Base-by-base conservation (phyloP, 1,140 invertebrate species). In the Archegozetes longisetosus region DNA sequence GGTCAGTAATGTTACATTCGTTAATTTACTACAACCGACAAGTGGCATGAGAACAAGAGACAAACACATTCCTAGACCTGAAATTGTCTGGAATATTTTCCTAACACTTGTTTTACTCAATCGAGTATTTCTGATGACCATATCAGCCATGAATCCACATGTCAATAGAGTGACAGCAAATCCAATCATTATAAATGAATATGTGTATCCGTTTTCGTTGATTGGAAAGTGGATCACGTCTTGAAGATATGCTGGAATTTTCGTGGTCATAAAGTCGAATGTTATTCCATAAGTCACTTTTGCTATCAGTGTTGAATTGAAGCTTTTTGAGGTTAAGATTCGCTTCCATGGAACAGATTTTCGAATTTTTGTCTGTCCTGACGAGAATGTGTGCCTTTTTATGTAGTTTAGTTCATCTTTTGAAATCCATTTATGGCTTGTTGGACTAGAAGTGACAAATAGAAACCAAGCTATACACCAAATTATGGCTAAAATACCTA, bases 231-330 rank as follows among this genome's bases (percentile, higher is more conserved):
- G 32, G 13, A 59, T 58, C 3, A 64, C 58, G 20, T 64, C 58
- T 55, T 63, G 56, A 14, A 64, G 25, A 55, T 64, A 64, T 0
- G 62, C 58, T 1, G 63, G 63, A 22, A 64, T 52, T 51, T 64
- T 63, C 4, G 28, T 28, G 3, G 46, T 51, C 22, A 64, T 40
- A 23, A 60, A 50, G 28, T 57, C 56, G 56, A 55, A 64, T 3
- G 29, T 55, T 20, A 77, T 77, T 65, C 77, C 76, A 64, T 76
- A 74, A 32, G 71, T 70, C 66, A 77, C 76, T 63, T 79, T 75
- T 4, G 73, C 73, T 17, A 71, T 64, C 53, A 74, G 71, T 48
- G 75, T 70, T 2, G 75, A 75, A 73, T 72, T 75, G 2, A 77
- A 73, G 13, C 76, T 69, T 12, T 66, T 61, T 22, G 76, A 76